phyloP scores from a whole-genome alignment of 2,113 vertebrate genomes.

The Fregetta grallaria region DNA sequence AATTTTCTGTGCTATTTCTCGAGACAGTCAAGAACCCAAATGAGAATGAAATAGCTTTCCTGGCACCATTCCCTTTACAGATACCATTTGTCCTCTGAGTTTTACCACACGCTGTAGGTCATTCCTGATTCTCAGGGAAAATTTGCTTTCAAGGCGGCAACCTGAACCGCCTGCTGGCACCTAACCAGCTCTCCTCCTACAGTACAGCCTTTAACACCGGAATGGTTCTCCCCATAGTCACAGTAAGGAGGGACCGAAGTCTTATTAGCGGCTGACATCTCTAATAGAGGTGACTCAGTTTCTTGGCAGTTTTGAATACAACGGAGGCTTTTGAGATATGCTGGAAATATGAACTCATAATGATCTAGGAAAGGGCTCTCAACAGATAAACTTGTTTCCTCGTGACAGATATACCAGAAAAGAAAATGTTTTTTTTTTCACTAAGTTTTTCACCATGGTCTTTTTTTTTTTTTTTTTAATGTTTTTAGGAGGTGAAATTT shows the following conservation, averaged over 20 bases:
- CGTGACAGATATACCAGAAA: neutral
- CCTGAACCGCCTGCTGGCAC: neutral
- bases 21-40: neutral
- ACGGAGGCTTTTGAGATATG: neutral
- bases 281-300: neutral
- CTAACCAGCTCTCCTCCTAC: neutral
- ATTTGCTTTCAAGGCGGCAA: slow-evolving; percentile 46
- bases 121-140: neutral
- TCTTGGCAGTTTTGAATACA: neutral
- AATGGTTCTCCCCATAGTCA: neutral
- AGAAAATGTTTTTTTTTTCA: neutral
- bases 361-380: neutral
- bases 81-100: neutral
- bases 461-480: neutral
- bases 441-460: neutral
- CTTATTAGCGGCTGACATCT: neutral
- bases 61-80: neutral
- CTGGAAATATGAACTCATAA: neutral
- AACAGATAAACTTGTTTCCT: neutral
- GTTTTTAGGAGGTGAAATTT: neutral
- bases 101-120: neutral
- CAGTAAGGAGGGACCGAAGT: neutral
- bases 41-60: neutral
- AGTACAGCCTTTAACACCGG: neutral
- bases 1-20: neutral